Conservation (phyloP, 1,140 invertebrate genomes). For the Arctopsyche grandis region DNA sequence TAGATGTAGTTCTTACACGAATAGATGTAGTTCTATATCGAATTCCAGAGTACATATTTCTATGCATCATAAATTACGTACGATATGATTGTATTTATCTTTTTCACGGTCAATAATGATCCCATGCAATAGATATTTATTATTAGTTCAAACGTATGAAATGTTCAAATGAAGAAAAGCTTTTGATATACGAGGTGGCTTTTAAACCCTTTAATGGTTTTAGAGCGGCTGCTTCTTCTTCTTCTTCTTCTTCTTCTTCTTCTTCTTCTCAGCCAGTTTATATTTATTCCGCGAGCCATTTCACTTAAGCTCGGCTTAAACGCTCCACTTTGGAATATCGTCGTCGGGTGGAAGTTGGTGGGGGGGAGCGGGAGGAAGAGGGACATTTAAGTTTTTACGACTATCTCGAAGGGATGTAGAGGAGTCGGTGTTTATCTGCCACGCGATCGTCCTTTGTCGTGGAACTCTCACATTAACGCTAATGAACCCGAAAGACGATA, state of each 20-base stretch:
- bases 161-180: not conserved
- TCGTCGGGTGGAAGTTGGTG: too few relatives aligned
- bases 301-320: slow-evolving; percentile 44
- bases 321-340: not conserved
- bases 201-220: slow-evolving; percentile 14
- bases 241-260: not conserved
- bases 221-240: not conserved
- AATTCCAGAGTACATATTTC: too few relatives aligned
- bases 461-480: slow-evolving; percentile 22
- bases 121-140: not conserved
- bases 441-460: not conserved
- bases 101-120: too few relatives aligned
- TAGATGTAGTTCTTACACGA: too few relatives aligned
- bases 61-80: too few relatives aligned
- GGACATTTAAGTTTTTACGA: slow-evolving; percentile 44
- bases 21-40: too few relatives aligned
- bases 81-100: too few relatives aligned
- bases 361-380: not conserved
- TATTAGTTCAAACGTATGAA: not conserved
- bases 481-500: slow-evolving; percentile 24
- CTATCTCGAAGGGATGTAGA: not conserved
- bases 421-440: not conserved
- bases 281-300: slow-evolving; percentile 42
- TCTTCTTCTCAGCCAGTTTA: slow-evolving; percentile 27
- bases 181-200: slow-evolving; percentile 4